Base-by-base conservation (phyloP, 92 coral and sea anemone genomes). In the Umimayanthus chanpuru region DNA sequence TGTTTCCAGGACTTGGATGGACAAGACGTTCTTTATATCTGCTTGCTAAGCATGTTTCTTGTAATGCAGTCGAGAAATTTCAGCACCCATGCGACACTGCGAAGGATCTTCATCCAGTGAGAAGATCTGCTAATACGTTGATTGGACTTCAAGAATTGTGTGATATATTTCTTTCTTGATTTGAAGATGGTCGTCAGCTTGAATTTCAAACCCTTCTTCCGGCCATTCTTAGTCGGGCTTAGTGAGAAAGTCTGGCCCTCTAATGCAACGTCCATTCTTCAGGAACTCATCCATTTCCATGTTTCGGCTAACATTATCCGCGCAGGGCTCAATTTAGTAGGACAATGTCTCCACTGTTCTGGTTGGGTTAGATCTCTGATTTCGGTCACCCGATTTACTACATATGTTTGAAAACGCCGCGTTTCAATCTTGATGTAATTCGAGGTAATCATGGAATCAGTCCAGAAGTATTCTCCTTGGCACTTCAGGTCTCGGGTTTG, bases 331-430 rank as follows among this genome's bases (percentile, higher is more conserved):
- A 93, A 79, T 23, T 20, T 81, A n/a, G 91, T 91, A 23, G 93
- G 94, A 55, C 94, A 93, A 55, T 93, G 90, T 91, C 92, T 80
- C 94, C 98, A 93, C 79, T 91, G 91, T 56, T 87, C 73, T 1
- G 90, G 92, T 10, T 61, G 20, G 2, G 92, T 89, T 43, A 78
- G 28, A 40, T 93, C 96, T 70, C 92, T 72, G 61, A 93, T 91
- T 67, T 91, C 96, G 6, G 79, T 83, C 15, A 93, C 88, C 76
- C 93, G 64, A 86, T 94, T 93, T 8, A 94, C 90, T 3, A 94
- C 91, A 72, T 85, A 94, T 30, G 95, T 94, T 43, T 91, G 95
- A 71, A 94, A 93, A 9, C 92, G 88, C 40, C 89, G 88, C 21
- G 38, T 73, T 80, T 94, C 94, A 72, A 91, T 93, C 40, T 73